Evolutionary conservation across 2,113 vertebrate genomes (phyloP).

Genomic region (Merops nubicus): DNA sequence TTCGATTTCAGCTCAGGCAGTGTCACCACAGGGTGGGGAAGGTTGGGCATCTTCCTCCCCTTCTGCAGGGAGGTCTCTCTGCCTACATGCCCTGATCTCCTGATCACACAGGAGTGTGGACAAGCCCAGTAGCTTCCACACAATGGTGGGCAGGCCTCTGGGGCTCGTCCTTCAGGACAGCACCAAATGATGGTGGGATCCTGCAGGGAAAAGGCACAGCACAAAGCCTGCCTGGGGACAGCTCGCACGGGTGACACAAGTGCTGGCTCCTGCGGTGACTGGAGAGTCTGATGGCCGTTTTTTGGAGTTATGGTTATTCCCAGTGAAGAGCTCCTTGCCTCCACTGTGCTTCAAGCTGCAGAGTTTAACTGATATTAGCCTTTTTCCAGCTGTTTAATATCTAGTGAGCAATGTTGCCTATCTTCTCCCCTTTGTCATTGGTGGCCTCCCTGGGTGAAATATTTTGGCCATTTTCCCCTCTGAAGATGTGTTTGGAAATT

Average conservation of each 20-base stretch:
- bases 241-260: background rate
- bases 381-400: background rate
- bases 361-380: conserved; percentile 2
- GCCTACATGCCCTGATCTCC: background rate
- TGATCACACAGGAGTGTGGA: background rate
- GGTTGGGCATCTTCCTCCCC: background rate
- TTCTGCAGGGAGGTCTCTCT: background rate
- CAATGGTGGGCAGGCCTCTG: background rate
- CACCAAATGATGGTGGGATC: background rate
- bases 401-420: background rate
- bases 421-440: background rate
- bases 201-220: background rate
- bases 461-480: background rate
- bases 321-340: background rate
- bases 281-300: background rate
- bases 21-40: background rate
- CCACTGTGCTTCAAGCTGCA: background rate
- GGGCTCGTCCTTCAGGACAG: background rate
- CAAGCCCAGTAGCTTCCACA: fast-evolving
- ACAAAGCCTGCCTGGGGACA: background rate
- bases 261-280: background rate
- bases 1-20: background rate
- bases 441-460: background rate
- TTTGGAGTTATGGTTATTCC: background rate
- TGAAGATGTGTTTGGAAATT: background rate